Conservation (phyloP, 2,797 vertebrate genomes). For the Danionella dracula region DNA sequence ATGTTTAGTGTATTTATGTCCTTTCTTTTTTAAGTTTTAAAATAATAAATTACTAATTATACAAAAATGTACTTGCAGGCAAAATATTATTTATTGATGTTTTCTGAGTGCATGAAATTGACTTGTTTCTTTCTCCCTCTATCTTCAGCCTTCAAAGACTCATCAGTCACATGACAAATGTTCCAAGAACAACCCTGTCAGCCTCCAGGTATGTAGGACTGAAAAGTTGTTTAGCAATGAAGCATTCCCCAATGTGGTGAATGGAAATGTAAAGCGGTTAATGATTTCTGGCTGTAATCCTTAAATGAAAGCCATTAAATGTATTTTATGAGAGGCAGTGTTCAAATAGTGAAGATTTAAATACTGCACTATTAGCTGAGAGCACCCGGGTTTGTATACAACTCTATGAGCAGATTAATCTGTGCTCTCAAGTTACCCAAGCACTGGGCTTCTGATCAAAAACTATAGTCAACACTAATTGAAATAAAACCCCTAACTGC, state of each 20-base stretch:
- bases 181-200: not conserved
- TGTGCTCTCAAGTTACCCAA: no score
- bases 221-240: not conserved
- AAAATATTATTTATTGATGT: not conserved
- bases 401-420: no score
- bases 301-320: not conserved
- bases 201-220: not conserved
- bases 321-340: not conserved
- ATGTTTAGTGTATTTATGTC: no score
- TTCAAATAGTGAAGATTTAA: no score
- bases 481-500: no score
- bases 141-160: not conserved
- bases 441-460: no score
- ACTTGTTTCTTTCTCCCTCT: not conserved
- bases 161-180: slow-evolving; percentile 18
- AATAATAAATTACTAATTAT: no score
- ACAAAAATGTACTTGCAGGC: no score
- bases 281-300: not conserved
- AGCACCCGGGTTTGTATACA: no score
- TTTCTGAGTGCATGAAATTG: not conserved
- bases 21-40: no score
- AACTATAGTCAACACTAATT: no score
- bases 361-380: no score
- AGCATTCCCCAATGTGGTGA: not conserved
- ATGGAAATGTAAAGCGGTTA: not conserved